Evolutionary conservation across 2,113 vertebrate genomes (phyloP).

Genomic region (Alethe castanea): DNA sequence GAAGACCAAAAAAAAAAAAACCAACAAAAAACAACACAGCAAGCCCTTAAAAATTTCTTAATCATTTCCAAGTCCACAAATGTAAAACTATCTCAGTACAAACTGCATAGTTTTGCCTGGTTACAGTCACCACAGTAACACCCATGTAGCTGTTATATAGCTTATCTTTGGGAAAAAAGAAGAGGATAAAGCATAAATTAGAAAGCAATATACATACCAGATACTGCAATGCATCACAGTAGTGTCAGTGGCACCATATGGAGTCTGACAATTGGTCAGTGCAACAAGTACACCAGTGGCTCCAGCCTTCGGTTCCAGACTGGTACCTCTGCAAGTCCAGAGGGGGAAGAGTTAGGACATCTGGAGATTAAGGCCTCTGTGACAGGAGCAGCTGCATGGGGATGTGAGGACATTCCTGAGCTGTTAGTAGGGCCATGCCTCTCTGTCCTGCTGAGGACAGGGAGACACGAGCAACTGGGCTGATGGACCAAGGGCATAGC

Average conservation of each 20-base stretch:
- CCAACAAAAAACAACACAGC: background rate
- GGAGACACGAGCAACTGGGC: background rate
- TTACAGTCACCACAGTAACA: slow-evolving; percentile 55
- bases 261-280: background rate
- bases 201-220: background rate
- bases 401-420: background rate
- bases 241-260: background rate
- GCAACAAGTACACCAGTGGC: background rate
- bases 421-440: background rate
- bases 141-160: background rate
- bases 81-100: background rate
- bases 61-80: background rate
- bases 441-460: background rate
- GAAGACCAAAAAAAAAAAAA: background rate
- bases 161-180: background rate
- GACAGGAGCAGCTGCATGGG: background rate
- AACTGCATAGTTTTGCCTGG: slow-evolving; percentile 19
- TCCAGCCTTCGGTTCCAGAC: background rate
- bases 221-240: background rate
- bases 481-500: rapidly evolving
- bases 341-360: background rate
- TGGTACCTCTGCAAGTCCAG: background rate
- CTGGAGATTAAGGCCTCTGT: background rate
- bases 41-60: background rate
- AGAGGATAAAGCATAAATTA: background rate